Conservation (phyloP, 2,888 invertebrate genomes). For the Ptychoptera albimana region DNA sequence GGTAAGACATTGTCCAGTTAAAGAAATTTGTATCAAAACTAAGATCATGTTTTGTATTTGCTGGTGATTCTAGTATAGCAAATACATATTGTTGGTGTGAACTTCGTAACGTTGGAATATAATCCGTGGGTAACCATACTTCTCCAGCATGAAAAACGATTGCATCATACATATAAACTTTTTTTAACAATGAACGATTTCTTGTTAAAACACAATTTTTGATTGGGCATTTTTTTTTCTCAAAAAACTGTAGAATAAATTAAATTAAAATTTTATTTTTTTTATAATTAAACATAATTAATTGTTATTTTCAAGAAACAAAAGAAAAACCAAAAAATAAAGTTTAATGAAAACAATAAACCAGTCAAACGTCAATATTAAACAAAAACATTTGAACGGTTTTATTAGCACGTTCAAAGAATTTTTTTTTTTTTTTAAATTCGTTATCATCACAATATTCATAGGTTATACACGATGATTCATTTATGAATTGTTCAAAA, state of each 20-base stretch:
- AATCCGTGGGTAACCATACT: constrained; percentile 19
- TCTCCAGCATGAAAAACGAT: constrained; percentile 36
- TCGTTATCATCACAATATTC: no score
- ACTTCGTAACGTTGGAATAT: constrained; percentile 25
- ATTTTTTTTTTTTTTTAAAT: no score
- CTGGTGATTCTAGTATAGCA: constrained; percentile 32
- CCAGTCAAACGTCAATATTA: no score
- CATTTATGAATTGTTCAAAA: no score
- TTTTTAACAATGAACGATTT: constrained; percentile 20
- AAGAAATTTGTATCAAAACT: constrained; percentile 30
- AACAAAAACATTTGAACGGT: no score
- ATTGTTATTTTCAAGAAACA: no score
- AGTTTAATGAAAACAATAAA: no score
- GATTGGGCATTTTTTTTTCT: constrained; percentile 19
- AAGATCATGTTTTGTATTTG: constrained; percentile 24
- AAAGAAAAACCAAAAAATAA: no score
- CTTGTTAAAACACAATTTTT: constrained; percentile 32
- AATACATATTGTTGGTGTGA: constrained; percentile 35
- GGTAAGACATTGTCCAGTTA: constrained; percentile 40
- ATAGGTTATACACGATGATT: no score
- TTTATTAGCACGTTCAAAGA: no score
- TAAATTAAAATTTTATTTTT: no score
- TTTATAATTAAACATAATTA: no score
- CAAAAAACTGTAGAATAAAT: constrained; percentile 1
- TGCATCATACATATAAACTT: constrained; percentile 32